These are phyloP conservation scores for Enteromius thamalakanensis DNA, from an alignment of 2,797 vertebrate genomes.

Conservation along the genomic window DNA sequence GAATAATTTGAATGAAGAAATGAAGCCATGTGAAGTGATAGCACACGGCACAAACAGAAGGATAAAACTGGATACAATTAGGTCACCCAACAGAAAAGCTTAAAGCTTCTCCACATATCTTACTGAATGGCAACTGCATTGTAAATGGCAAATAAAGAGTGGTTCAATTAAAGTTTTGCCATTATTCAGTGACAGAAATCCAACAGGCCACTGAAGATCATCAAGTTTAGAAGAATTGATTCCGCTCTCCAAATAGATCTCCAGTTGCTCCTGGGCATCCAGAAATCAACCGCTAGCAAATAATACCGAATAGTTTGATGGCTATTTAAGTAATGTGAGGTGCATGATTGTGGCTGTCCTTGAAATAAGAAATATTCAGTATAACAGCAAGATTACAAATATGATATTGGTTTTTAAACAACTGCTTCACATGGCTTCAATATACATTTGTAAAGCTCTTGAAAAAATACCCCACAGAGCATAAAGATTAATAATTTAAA, in stretches of 20 bases:
- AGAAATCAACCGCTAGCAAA: neutral
- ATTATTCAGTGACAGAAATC: neutral
- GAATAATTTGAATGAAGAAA: conserved; percentile 86
- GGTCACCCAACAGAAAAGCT: conserved; percentile 78
- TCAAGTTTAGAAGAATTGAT: neutral
- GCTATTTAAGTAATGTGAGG: neutral
- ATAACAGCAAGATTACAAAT: neutral
- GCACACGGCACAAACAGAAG: conserved; percentile 73
- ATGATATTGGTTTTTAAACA: neutral
- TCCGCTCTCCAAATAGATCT: neutral
- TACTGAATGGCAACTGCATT: conserved; percentile 25
- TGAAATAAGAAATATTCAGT: neutral
- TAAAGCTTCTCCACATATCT: conserved; percentile 62
- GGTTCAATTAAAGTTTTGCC: conserved; percentile 8
- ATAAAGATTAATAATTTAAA: neutral
- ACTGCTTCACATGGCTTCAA: neutral
- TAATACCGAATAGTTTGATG: conserved; percentile 10
- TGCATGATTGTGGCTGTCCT: neutral
- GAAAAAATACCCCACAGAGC: neutral
- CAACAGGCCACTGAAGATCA: conserved; percentile 1
- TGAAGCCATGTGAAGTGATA: conserved; percentile 78
- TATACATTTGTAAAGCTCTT: neutral
- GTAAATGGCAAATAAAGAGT: neutral
- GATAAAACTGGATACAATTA: conserved; percentile 81
- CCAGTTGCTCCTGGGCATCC: neutral